Base-by-base conservation (phyloP, 2,888 invertebrate genomes). In the Sipunculus nudus region DNA sequence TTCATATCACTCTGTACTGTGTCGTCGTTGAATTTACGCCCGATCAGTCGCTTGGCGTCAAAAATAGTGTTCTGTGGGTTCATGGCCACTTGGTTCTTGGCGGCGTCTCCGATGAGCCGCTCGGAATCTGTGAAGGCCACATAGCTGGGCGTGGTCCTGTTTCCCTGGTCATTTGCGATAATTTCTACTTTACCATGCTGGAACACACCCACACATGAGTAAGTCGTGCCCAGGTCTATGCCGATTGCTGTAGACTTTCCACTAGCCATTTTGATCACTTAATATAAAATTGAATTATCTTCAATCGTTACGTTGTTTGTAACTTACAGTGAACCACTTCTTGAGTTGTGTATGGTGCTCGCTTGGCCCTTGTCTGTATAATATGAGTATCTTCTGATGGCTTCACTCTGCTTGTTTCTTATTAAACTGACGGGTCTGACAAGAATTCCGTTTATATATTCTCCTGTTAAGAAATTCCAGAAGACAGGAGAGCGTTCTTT, bases 221-320 rank as follows among this genome's bases (percentile, higher is more conserved):
- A 94, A 16, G 92, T 93, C 53, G 93, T 93, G 54, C 93, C 93
- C 75, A 93, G 86, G 85, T 94, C 93, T 86, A 96, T 93, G 88
- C 96, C 96, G 82, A 95, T 90, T 67, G 84, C 85, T 39, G 61
- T n/a, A n/a, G n/a, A n/a, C n/a, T n/a, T n/a, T n/a, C n/a, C n/a
- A n/a, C n/a, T n/a, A n/a, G n/a, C n/a, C n/a, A n/a, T n/a, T n/a
- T n/a, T n/a, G n/a, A n/a, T n/a, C n/a, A n/a, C n/a, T n/a, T n/a
- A n/a, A n/a, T n/a, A n/a, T n/a, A n/a, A n/a, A n/a, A n/a, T n/a
- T n/a, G n/a, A n/a, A n/a, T n/a, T n/a, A n/a, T n/a, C n/a, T n/a
- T n/a, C n/a, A n/a, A n/a, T n/a, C n/a, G n/a, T n/a, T n/a, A n/a
- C n/a, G n/a, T n/a, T n/a, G n/a, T n/a, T n/a, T n/a, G n/a, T n/a